Base-by-base conservation (phyloP, 2,797 vertebrate species). In the Ataeniobius toweri region DNA sequence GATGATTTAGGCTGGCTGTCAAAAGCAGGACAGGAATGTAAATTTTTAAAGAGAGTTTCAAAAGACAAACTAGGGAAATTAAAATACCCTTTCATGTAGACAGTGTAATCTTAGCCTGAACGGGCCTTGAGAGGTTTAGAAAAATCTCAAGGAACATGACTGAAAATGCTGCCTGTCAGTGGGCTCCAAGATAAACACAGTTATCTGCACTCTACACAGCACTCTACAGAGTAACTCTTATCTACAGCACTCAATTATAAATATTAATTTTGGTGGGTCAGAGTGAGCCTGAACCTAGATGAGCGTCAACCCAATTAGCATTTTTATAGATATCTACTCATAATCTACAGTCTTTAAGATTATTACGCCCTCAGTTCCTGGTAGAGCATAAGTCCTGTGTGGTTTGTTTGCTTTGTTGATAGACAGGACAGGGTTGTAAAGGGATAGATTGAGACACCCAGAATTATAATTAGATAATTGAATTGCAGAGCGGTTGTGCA, bases 221-320 rank as follows among this genome's bases (percentile, higher is more conserved):
- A 69, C 76, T 76, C 63, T 56, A 46, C 22, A 59, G 55, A 69
- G 72, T 26, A 31, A 76, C 80, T 81, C 80, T 89, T 88, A 85
- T 89, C 86, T 74, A 39, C 69, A 74, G 44, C 78, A 86, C 79
- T 82, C 82, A 89, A 85, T 88, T 86, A 87, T 78, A 81, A 83
- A 89, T 70, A 74, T 63, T 80, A 58, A 80, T 86, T 87, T 76
- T 79, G 70, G 69, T 82, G 20, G 28, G 41, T 16, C 68, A 74
- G 72, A 83, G 86, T 84, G 50, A 79, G 58, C 61, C 50, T 83
- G 73, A 85, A 73, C 77, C 73, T 67, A 76, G 63, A 78, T 85
- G 72, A 70, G 22, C 53, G 65, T 68, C 76, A 72, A 83, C 77
- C 44, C 76, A 68, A 87, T 90, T 86, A 80, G 3, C 69, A 71